Conservation (phyloP, 1,140 invertebrate genomes). For the Drosophila pseudoobscura region DNA sequence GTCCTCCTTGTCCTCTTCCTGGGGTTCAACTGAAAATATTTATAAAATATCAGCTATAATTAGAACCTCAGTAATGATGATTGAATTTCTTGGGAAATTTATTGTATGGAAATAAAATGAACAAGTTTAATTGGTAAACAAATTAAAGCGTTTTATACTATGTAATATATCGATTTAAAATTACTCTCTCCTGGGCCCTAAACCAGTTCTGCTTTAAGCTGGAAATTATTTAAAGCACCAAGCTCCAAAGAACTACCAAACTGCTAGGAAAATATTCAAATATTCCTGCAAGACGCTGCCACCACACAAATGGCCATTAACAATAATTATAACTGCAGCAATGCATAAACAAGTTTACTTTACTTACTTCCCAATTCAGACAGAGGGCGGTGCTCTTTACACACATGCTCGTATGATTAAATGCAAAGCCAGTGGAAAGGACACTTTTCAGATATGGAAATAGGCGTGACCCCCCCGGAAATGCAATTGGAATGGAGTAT, state of each 20-base stretch:
- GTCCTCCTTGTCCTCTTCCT: slow-evolving; percentile 55
- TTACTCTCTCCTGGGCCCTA: too few relatives aligned
- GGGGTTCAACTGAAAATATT: slow-evolving; percentile 60
- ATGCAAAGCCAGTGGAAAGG: slow-evolving; percentile 43
- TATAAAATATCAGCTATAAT: slow-evolving; percentile 37
- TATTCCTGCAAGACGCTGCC: too few relatives aligned
- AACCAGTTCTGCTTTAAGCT: too few relatives aligned
- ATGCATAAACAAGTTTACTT: slow-evolving; percentile 72
- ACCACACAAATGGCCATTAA: slow-evolving; percentile 64
- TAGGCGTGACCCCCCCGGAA: background rate
- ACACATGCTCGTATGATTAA: slow-evolving; percentile 25
- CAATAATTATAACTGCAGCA: slow-evolving; percentile 78
- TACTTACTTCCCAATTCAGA: background rate
- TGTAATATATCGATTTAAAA: too few relatives aligned
- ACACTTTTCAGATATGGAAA: slow-evolving; percentile 24
- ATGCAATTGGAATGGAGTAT: slow-evolving; percentile 44
- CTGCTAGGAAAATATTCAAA: too few relatives aligned
- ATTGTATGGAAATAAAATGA: background rate
- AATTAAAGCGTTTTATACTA: too few relatives aligned
- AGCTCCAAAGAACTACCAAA: too few relatives aligned
- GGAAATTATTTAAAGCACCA: too few relatives aligned
- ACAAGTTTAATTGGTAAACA: background rate
- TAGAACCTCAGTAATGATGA: slow-evolving; percentile 23
- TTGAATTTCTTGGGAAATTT: slow-evolving; percentile 18
- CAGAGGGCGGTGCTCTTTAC: background rate